Base-by-base conservation (phyloP, 1,140 invertebrate species). In the Thaumetopoea pityocampa region DNA sequence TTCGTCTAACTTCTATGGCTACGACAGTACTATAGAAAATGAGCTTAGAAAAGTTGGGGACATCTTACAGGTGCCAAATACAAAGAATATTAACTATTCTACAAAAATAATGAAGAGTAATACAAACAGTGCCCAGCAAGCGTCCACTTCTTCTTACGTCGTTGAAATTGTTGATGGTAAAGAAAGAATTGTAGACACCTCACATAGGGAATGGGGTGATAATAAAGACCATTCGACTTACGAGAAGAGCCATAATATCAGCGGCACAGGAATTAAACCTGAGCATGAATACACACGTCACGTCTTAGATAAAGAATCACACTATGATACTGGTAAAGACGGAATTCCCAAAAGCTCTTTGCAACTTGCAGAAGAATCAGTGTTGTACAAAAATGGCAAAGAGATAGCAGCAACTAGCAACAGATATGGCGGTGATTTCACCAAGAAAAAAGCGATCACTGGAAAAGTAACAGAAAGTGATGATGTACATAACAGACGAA, bases 111-210 rank as follows among this genome's bases (percentile, higher is more conserved):
- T 82, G 29, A 83, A 83, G 48, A 82, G 73, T 38, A 82, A 84
- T 45, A 85, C 74, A 16, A 81, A 69, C 26, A 84, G 76, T 47
- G 78, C 85, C 36, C 67, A 83, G 12, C 78, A 85, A 62, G 86
- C 84, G 26, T 86, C 87, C 0, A 85, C 85, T 4, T 86, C 81
- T 4, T 88, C 85, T 38, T 88, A 88, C 35, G 84, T 85, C 2
- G 71, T 88, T 46, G 86, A 88, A 77, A 81, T 89, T 11, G 83
- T 89, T 8, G 87, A 89, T 56, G 88, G 88, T 12, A 85, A 88
- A 56, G 86, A 89, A 65, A 68, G 69, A 38, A 68, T 89, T 14
- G 70, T 89, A 2, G 87, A 89, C 44, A 80, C 78, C 46, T 80
- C 83, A 42, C 86, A 87, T 28, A 78, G 87, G 53, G 87, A 89